phyloP scores from a whole-genome alignment of 1,140 invertebrate genomes.

The Papilio polytes region DNA sequence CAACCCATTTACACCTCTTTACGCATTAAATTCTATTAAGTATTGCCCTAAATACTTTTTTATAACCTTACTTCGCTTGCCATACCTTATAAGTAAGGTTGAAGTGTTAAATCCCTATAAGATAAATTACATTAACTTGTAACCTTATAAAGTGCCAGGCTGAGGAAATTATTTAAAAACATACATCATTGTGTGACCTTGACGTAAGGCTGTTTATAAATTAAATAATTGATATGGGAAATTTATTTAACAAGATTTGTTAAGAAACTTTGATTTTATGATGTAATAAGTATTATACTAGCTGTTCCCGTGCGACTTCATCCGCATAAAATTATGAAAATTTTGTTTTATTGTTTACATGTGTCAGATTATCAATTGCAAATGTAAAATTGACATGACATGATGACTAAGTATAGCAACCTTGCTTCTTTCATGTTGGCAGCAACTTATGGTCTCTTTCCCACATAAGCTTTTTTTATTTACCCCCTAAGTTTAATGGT shows the following conservation, averaged over 20 bases:
- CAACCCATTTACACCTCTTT: background rate
- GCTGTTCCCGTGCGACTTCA: too few relatives aligned
- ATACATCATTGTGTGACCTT: background rate
- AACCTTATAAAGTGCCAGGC: background rate
- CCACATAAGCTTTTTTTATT: too few relatives aligned
- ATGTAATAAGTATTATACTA: too few relatives aligned
- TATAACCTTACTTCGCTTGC: slow-evolving; percentile 10
- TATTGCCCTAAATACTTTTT: slow-evolving; percentile 28
- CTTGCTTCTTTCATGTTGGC: too few relatives aligned
- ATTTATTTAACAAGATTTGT: background rate
- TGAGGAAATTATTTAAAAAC: slow-evolving; percentile 24
- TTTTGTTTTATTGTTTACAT: too few relatives aligned
- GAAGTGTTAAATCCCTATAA: slow-evolving; percentile 10
- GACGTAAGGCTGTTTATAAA: background rate
- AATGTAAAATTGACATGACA: too few relatives aligned
- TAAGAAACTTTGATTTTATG: too few relatives aligned
- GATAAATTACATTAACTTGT: slow-evolving; percentile 27
- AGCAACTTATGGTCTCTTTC: too few relatives aligned
- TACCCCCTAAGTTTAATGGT: too few relatives aligned
- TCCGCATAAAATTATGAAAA: too few relatives aligned
- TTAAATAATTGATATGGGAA: background rate
- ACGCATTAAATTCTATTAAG: background rate
- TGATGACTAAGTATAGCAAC: too few relatives aligned
- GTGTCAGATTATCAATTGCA: too few relatives aligned
- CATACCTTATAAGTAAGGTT: slow-evolving; percentile 15